A percentile compares a stretch with the other conserved stretches of the same genome.
These are phyloP conservation scores for Ptychoptera albimana DNA, from an alignment of 2,888 invertebrate genomes.

Conservation along the genomic window DNA sequence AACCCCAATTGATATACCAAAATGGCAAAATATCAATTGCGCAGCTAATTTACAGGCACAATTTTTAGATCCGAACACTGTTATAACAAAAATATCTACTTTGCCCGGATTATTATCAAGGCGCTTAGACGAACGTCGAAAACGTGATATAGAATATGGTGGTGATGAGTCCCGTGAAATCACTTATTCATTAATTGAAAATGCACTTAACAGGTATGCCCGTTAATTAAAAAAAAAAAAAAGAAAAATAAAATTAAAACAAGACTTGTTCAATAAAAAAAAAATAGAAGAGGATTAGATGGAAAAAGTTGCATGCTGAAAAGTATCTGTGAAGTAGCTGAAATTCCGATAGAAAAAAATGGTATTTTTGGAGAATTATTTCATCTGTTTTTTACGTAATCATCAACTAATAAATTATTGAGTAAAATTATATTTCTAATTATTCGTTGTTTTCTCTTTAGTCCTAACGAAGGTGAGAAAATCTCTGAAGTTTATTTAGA, in stretches of 20 bases:
- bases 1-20: slow-evolving; percentile 1
- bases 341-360: neutral
- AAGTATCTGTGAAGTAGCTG: slow-evolving; percentile 1
- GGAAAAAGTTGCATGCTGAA: neutral
- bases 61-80: neutral
- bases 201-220: neutral
- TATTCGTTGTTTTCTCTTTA: neutral
- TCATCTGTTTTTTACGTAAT: slow-evolving; percentile 2
- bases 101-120: neutral
- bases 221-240: neutral
- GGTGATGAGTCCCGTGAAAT: slow-evolving; percentile 1
- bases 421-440: neutral
- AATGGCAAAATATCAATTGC: slow-evolving; percentile 5
- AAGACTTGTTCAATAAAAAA: no score
- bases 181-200: neutral
- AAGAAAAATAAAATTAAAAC: neutral
- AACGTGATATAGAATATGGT: neutral
- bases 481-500: neutral
- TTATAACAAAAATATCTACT: neutral
- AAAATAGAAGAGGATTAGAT: neutral
- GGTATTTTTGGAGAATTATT: slow-evolving; percentile 2
- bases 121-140: neutral
- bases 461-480: slow-evolving; percentile 1
- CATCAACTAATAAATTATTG: neutral
- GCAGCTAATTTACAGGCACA: slow-evolving; percentile 6